Conservation (phyloP, 1,140 invertebrate genomes). For the Battus philenor region DNA sequence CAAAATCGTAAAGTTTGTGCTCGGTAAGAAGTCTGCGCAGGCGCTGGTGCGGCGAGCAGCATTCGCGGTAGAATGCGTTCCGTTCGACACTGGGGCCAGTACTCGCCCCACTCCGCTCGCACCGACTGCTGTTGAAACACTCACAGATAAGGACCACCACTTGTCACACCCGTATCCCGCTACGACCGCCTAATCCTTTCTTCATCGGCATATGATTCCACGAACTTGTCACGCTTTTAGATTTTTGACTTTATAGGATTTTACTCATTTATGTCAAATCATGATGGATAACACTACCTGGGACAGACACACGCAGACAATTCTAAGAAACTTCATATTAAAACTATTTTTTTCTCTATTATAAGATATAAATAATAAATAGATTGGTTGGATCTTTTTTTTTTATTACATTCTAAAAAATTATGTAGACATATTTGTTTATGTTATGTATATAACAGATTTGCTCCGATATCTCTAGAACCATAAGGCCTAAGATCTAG, state of each 20-base stretch:
- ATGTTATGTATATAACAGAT: no score
- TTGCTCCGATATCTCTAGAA: no score
- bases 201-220: constrained; percentile 32
- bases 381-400: no score
- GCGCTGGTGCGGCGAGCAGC: constrained; percentile 39
- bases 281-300: no score
- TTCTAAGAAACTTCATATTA: no score
- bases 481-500: no score
- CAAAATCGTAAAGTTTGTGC: constrained; percentile 38
- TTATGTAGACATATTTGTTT: no score
- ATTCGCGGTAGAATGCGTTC: constrained; percentile 40
- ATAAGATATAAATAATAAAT: no score
- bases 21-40: constrained; percentile 36
- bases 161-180: constrained; percentile 33
- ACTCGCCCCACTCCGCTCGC: constrained; percentile 42
- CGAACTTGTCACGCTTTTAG: constrained; percentile 41
- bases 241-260: constrained; percentile 7
- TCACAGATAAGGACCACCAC: constrained; percentile 57
- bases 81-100: constrained; percentile 21
- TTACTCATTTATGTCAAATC: no score
- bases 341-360: no score
- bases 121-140: constrained; percentile 40
- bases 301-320: no score
- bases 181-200: constrained; percentile 53
- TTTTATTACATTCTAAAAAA: no score